A percentile compares a stretch with the other conserved stretches of the same genome.
phyloP scores from a whole-genome alignment of 2,888 invertebrate genomes.

The Sycophila texana region DNA sequence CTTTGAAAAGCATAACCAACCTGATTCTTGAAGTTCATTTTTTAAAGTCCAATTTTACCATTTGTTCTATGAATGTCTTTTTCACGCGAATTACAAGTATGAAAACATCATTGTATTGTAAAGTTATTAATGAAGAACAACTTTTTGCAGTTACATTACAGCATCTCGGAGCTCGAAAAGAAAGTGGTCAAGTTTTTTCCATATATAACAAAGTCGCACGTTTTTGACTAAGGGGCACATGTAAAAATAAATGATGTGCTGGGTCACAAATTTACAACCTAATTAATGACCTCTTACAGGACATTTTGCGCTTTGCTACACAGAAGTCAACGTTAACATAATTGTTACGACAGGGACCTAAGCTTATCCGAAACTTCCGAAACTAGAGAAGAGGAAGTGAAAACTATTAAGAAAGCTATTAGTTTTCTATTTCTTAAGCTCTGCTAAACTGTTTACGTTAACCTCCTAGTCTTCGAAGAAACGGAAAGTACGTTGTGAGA shows the following conservation, averaged over 20 bases:
- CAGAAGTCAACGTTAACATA: slow-evolving; percentile 38
- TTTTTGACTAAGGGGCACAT: background rate
- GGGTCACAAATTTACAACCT: slow-evolving; percentile 9
- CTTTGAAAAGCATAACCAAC: too few species aligned
- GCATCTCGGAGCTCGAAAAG: background rate
- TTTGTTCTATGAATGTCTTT: too few species aligned
- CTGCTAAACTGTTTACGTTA: slow-evolving; percentile 12
- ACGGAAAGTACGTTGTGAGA: background rate
- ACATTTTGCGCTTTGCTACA: slow-evolving; percentile 10
- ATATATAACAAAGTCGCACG: background rate
- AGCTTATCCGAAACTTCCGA: slow-evolving; percentile 26
- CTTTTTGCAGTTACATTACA: too few species aligned
- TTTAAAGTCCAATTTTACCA: too few species aligned
- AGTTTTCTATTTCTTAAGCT: slow-evolving; percentile 25
- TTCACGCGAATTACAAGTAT: too few species aligned
- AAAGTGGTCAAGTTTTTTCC: background rate
- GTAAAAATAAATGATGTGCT: slow-evolving; percentile 33
- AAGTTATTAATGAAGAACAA: too few species aligned
- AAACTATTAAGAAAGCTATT: slow-evolving; percentile 42
- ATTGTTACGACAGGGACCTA: slow-evolving; percentile 25
- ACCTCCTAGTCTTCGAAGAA: background rate
- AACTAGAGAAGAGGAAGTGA: slow-evolving; percentile 36
- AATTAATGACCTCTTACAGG: slow-evolving; percentile 41
- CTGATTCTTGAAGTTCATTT: too few species aligned
- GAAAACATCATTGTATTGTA: too few species aligned